These are phyloP conservation scores for Trisateles emortualis DNA, from an alignment of 2,888 invertebrate species.

Conservation along the genomic window DNA sequence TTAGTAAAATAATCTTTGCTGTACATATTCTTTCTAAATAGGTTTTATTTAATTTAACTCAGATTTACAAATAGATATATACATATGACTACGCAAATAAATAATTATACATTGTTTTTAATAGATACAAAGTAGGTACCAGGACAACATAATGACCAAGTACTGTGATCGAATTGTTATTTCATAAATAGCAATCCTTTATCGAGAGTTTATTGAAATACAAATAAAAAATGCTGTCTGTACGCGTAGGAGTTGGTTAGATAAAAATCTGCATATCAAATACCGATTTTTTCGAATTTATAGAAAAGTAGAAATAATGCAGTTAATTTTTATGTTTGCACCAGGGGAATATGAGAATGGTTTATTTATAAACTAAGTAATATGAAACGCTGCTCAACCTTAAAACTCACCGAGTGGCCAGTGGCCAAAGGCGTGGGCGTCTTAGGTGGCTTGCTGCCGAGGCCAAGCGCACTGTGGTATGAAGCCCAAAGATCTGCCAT, in stretches of 20 bases:
- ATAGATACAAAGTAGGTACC: no score
- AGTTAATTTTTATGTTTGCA: background rate
- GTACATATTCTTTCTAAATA: no score
- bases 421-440: slow-evolving; percentile 84
- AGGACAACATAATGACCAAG: no score
- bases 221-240: background rate
- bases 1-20: no score
- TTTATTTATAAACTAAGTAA: slow-evolving; percentile 10
- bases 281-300: background rate
- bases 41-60: no score
- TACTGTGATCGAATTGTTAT: no score
- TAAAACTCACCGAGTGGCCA: slow-evolving; percentile 90
- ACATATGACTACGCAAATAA: no score
- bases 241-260: background rate
- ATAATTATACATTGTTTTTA: no score
- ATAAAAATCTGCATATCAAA: background rate
- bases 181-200: background rate
- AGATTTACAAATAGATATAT: no score
- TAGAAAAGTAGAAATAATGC: background rate
- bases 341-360: background rate
- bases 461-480: slow-evolving; percentile 92
- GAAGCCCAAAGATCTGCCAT: slow-evolving; percentile 96
- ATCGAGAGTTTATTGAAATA: background rate
- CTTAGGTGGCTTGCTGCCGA: slow-evolving; percentile 86
- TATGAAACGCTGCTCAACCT: slow-evolving; percentile 83